Conservation (phyloP, 2,797 vertebrate species). For the Sus cebifrons region DNA sequence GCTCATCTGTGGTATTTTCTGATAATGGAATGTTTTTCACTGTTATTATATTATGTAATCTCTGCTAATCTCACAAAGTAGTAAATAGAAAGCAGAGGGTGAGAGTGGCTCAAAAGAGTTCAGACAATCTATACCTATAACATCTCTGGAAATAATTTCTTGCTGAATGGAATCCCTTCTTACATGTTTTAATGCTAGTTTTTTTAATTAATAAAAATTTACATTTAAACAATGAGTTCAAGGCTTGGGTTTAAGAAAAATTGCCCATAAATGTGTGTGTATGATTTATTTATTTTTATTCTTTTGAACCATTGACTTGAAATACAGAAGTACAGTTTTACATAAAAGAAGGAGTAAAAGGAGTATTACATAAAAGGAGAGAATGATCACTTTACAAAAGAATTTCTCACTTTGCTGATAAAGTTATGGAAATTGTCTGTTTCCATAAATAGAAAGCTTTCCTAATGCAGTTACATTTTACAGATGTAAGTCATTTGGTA, state of each 20-base stretch:
- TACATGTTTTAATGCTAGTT: conserved; percentile 33
- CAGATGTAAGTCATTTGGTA: background rate
- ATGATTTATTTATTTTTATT: conserved; percentile 49
- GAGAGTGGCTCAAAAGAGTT: background rate
- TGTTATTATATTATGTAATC: background rate
- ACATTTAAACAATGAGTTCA: conserved; percentile 30
- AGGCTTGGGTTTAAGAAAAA: conserved; percentile 49
- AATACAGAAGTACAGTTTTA: conserved; percentile 52
- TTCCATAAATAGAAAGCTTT: conserved; percentile 7
- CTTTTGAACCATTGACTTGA: conserved; percentile 51
- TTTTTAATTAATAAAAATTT: conserved; percentile 50
- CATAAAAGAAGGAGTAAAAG: background rate
- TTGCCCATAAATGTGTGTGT: background rate
- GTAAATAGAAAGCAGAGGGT: background rate
- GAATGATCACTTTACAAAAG: conserved; percentile 26
- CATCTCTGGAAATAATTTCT: conserved; percentile 45
- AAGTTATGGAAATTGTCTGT: conserved; percentile 34
- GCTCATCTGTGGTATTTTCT: background rate
- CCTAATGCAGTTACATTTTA: conserved; percentile 52
- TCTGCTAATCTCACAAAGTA: background rate
- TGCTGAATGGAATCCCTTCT: conserved; percentile 2
- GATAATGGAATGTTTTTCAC: background rate
- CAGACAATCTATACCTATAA: background rate
- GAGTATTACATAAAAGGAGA: conserved; percentile 32
- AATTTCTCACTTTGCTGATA: conserved; percentile 58